Evolutionary conservation across 2,797 vertebrate species (phyloP).

Genomic region (Luscinia megarhynchos): DNA sequence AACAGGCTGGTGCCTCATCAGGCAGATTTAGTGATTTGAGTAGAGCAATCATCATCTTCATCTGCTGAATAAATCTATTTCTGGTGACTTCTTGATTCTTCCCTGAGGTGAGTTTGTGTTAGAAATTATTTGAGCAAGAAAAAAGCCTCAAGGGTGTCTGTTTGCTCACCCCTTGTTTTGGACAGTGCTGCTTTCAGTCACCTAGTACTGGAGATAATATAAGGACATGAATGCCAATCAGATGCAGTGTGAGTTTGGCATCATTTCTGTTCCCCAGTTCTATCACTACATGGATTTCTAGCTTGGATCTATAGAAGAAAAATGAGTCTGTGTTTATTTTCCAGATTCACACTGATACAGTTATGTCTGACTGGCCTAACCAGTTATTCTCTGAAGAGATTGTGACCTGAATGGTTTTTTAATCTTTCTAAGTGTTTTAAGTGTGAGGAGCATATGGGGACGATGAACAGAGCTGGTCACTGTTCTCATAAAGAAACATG

Average conservation of each 20-base stretch:
- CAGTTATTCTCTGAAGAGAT: background rate
- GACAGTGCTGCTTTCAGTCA: background rate
- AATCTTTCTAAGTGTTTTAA: background rate
- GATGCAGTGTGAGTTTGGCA: too few species aligned
- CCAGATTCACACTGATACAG: background rate
- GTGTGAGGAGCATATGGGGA: background rate
- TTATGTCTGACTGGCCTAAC: background rate
- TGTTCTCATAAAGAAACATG: background rate
- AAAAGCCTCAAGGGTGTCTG: background rate
- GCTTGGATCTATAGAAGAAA: background rate
- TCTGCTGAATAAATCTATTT: background rate
- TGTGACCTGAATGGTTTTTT: background rate
- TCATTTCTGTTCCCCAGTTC: background rate
- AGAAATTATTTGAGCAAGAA: background rate
- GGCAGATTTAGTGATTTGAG: accelerated
- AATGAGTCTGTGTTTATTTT: background rate
- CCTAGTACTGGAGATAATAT: background rate
- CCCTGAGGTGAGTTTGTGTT: background rate
- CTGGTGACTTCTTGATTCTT: background rate
- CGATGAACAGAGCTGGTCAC: accelerated
- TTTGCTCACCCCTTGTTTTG: background rate
- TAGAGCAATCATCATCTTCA: background rate
- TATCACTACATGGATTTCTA: background rate
- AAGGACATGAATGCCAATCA: background rate
- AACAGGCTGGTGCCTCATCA: background rate